Conservation (phyloP, 2,797 vertebrate species). For the Smutsia gigantea region DNA sequence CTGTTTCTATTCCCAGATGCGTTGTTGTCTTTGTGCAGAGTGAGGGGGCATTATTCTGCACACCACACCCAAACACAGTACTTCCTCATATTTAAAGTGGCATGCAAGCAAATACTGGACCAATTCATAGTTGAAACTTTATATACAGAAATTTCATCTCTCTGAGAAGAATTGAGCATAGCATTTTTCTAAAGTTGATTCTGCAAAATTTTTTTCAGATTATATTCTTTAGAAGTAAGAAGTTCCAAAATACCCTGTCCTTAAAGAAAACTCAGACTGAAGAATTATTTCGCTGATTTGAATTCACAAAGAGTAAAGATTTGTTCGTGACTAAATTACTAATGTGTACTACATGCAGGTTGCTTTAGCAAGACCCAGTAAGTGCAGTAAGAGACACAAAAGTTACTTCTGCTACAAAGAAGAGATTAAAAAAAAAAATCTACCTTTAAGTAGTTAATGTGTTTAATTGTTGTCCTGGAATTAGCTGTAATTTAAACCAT, state of each 20-base stretch:
- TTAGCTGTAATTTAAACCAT: neutral
- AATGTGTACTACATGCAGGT: neutral
- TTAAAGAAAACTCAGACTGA: neutral
- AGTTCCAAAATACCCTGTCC: neutral
- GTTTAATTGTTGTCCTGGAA: neutral
- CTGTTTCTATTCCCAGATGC: neutral
- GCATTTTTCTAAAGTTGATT: slow-evolving; percentile 8
- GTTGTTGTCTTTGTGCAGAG: neutral
- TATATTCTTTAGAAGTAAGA: neutral
- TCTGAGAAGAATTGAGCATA: neutral
- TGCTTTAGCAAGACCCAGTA: neutral
- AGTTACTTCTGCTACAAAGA: neutral
- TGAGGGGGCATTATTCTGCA: neutral
- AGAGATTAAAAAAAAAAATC: neutral
- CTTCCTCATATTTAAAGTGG: neutral
- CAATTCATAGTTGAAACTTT: neutral
- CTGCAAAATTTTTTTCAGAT: neutral
- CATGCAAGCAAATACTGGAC: neutral
- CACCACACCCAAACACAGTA: neutral
- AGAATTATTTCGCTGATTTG: neutral
- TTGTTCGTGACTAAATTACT: neutral
- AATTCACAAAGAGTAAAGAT: neutral
- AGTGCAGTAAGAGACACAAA: neutral
- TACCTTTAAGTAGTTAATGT: neutral
- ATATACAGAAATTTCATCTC: neutral